phyloP scores from a whole-genome alignment of 2,113 vertebrate genomes.

The Cynoglossus semilaevis region DNA sequence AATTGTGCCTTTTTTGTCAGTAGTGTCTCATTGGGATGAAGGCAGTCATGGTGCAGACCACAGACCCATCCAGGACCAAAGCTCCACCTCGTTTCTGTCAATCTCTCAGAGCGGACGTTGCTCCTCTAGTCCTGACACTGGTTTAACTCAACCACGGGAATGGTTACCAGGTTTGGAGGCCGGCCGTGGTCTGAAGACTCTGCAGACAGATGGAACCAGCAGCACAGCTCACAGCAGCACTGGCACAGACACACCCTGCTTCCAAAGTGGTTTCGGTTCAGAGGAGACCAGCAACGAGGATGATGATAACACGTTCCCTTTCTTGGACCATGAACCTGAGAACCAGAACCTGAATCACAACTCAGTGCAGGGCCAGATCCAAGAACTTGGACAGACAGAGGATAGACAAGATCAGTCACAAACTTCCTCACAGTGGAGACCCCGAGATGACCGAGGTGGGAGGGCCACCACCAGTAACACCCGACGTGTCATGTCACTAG shows the following conservation, averaged over 20 bases:
- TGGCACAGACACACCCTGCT: slow-evolving; percentile 24
- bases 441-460: slow-evolving; percentile 38
- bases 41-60: slow-evolving; percentile 30
- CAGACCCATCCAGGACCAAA: slow-evolving; percentile 47
- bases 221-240: slow-evolving; percentile 41
- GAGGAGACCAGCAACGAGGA: slow-evolving; percentile 57
- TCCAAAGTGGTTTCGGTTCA: slow-evolving; percentile 48
- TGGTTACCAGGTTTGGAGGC: slow-evolving; percentile 54
- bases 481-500: slow-evolving; percentile 36
- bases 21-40: slow-evolving; percentile 62
- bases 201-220: slow-evolving; percentile 46
- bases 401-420: slow-evolving; percentile 37
- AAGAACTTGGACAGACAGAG: slow-evolving; percentile 23
- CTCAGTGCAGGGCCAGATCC: slow-evolving; percentile 23
- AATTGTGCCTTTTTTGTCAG: slow-evolving; percentile 3
- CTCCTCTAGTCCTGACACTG: slow-evolving; percentile 54
- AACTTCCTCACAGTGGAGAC: slow-evolving; percentile 45
- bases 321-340: slow-evolving; percentile 60
- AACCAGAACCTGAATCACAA: slow-evolving; percentile 57
- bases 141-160: slow-evolving; percentile 47
- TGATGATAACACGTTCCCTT: slow-evolving; percentile 49
- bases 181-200: slow-evolving; percentile 41
- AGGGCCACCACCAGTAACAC: slow-evolving; percentile 31
- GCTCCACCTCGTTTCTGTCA: slow-evolving; percentile 50
- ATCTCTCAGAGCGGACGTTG: slow-evolving; percentile 59